Percentiles rank a stretch among this genome's conserved stretches.
phyloP scores from a whole-genome alignment of 2,113 vertebrate species.

The Chaetura pelagica region DNA sequence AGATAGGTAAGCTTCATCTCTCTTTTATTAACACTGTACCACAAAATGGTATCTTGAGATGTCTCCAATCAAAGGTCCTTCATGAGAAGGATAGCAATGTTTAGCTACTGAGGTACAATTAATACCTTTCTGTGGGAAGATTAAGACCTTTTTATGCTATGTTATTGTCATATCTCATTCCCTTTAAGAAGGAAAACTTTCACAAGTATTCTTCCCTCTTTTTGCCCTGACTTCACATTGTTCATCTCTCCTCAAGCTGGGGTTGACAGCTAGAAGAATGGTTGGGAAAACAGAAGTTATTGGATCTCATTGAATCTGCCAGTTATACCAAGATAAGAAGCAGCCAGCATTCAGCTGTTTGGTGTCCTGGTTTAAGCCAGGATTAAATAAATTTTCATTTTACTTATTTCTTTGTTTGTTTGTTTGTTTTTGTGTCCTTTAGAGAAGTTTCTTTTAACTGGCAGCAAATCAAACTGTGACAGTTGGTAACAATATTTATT shows the following conservation, averaged over 20 bases:
- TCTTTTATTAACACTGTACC: not conserved
- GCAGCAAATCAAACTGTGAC: too few species aligned
- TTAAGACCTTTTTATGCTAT: not conserved
- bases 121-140: not conserved
- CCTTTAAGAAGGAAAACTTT: not conserved
- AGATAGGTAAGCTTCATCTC: not conserved
- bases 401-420: too few species aligned
- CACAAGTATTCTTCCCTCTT: not conserved
- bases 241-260: not conserved
- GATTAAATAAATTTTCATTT: too few species aligned
- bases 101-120: not conserved
- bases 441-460: too few species aligned
- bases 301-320: not conserved
- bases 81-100: not conserved
- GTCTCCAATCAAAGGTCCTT: not conserved
- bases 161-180: not conserved
- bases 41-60: not conserved
- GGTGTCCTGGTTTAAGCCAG: too few species aligned
- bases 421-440: too few species aligned
- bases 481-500: not conserved
- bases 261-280: conserved; percentile 23
- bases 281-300: conserved; percentile 33
- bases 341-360: not conserved
- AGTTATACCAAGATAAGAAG: not conserved
- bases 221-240: not conserved